phyloP scores from a whole-genome alignment of 2,797 vertebrate species.

The Astyanax mexicanus region DNA sequence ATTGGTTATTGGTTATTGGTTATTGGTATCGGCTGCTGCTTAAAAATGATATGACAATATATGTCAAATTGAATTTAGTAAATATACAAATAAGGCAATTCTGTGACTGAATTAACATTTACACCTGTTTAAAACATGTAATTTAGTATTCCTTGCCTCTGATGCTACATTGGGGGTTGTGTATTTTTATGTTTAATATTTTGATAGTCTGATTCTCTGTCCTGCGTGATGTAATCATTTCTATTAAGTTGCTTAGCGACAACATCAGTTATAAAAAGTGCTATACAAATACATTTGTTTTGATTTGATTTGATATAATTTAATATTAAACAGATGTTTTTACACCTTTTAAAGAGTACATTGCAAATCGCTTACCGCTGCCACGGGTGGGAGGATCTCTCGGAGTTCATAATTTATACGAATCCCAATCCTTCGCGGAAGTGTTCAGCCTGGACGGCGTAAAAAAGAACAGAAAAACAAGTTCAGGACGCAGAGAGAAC shows the following conservation, averaged over 20 bases:
- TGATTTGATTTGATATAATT: too few species aligned
- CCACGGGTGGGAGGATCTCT: neutral
- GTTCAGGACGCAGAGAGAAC: neutral
- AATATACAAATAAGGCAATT: too few species aligned
- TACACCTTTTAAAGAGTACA: neutral
- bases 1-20: neutral
- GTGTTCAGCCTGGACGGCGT: neutral
- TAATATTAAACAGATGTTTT: neutral
- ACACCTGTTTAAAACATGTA: neutral
- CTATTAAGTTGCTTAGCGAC: too few species aligned
- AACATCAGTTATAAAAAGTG: too few species aligned
- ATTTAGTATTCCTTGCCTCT: too few species aligned
- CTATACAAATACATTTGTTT: too few species aligned
- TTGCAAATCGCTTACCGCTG: constrained; percentile 8
- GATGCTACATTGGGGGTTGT: too few species aligned
- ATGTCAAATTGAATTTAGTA: neutral
- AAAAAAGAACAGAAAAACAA: neutral
- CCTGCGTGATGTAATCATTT: too few species aligned
- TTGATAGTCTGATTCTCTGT: too few species aligned
- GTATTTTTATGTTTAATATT: too few species aligned
- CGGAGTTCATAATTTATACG: neutral
- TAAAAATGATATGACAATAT: neutral
- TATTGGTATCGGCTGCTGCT: neutral
- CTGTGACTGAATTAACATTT: neutral
- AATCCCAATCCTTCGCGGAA: neutral